Conservation (phyloP, 2,888 invertebrate species). For the Xylocampa areola region DNA sequence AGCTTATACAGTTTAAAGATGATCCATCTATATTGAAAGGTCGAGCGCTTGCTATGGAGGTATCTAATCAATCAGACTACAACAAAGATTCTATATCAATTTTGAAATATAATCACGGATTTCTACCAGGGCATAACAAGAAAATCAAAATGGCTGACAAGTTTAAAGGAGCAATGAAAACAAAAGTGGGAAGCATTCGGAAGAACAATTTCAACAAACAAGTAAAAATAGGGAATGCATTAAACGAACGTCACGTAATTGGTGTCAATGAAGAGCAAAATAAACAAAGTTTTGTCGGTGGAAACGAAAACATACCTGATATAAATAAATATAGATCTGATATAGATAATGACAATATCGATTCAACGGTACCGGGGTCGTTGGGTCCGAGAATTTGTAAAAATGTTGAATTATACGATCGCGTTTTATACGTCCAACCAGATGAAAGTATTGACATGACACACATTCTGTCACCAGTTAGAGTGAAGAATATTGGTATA, state of each 20-base stretch:
- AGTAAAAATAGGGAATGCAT: constrained; percentile 82
- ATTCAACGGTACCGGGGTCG: constrained; percentile 69
- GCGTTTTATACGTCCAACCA: constrained; percentile 76
- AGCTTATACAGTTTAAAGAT: constrained; percentile 58
- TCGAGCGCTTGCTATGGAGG: constrained; percentile 70
- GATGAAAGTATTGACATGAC: constrained; percentile 80
- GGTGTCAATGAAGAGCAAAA: constrained; percentile 72
- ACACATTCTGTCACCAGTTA: constrained; percentile 76
- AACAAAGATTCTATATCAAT: constrained; percentile 71
- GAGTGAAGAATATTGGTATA: constrained; percentile 74
- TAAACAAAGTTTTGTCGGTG: constrained; percentile 78
- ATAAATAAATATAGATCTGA: constrained; percentile 79
- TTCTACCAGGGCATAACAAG: constrained; percentile 65
- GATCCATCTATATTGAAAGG: constrained; percentile 68
- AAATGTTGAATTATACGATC: constrained; percentile 77
- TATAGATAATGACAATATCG: constrained; percentile 62
- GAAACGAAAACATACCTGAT: constrained; percentile 78
- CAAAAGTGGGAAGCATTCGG: constrained; percentile 34
- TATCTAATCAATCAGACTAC: constrained; percentile 73
- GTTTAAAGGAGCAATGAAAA: constrained; percentile 23
- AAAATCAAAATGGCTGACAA: constrained; percentile 49
- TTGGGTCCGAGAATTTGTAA: constrained; percentile 73
- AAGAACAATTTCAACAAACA: constrained; percentile 72
- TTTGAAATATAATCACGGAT: constrained; percentile 79
- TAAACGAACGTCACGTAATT: constrained; percentile 77